phyloP scores from a whole-genome alignment of 1,140 invertebrate species.

The Cydia pomonella region DNA sequence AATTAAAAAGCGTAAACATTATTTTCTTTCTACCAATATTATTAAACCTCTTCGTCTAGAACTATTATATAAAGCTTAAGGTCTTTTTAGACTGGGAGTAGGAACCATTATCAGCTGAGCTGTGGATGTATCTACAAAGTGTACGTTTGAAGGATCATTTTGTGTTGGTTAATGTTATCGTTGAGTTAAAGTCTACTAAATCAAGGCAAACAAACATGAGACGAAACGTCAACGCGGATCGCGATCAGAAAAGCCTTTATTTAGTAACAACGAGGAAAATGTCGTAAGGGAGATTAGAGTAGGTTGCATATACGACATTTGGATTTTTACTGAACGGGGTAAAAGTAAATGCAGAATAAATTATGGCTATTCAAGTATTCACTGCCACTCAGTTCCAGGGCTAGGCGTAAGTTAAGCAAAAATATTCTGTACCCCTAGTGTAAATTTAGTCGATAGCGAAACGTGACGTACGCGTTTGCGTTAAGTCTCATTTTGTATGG shows the following conservation, averaged over 20 bases:
- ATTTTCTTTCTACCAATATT: background rate
- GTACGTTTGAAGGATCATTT: conserved; percentile 36
- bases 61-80: background rate
- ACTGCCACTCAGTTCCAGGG: background rate
- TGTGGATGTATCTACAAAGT: conserved; percentile 43
- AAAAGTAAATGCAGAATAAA: conserved; percentile 14
- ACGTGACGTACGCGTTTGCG: too few relatives aligned
- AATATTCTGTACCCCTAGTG: too few relatives aligned
- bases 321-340: background rate
- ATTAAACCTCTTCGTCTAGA: background rate
- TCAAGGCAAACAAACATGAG: conserved; percentile 68
- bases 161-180: conserved; percentile 48
- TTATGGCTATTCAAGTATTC: background rate
- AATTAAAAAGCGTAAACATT: background rate
- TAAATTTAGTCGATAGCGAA: too few relatives aligned
- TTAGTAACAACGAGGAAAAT: conserved; percentile 37
- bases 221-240: conserved; percentile 69
- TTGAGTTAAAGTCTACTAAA: conserved; percentile 61
- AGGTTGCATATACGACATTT: background rate
- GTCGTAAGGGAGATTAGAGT: background rate
- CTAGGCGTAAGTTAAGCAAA: background rate
- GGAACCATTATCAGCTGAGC: background rate
- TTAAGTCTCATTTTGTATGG: too few relatives aligned
- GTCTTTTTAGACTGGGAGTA: background rate
- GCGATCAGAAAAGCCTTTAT: conserved; percentile 54